These are phyloP conservation scores for Armadillidium nasatum DNA, from an alignment of 1,140 invertebrate genomes.

Conservation along the genomic window DNA sequence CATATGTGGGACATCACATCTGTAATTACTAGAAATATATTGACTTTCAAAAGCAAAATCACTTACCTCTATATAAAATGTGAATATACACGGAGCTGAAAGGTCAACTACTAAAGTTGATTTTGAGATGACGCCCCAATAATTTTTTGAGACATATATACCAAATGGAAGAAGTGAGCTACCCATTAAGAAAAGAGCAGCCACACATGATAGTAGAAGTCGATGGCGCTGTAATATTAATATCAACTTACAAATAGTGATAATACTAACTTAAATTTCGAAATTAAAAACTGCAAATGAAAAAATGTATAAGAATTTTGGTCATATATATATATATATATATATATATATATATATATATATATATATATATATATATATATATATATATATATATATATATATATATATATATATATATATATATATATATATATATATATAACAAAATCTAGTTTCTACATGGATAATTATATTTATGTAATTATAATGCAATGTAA, in stretches of 20 bases:
- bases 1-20: background rate
- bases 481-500: too few species aligned
- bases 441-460: too few species aligned
- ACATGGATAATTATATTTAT: too few species aligned
- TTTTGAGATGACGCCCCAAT: conserved; percentile 9
- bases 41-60: background rate
- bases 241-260: too few species aligned
- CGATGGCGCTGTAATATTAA: conserved; percentile 59
- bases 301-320: too few species aligned
- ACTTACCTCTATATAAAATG: conserved; percentile 72
- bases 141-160: conserved; percentile 23
- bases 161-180: conserved; percentile 59
- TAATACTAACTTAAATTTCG: too few species aligned
- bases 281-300: too few species aligned
- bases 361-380: conserved; percentile 7
- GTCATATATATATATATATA: conserved; percentile 2
- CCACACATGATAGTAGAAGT: conserved; percentile 60
- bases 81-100: conserved; percentile 72
- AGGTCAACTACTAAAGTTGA: conserved; percentile 38
- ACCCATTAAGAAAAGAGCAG: conserved; percentile 61
- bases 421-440: background rate
- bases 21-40: background rate
- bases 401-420: background rate
- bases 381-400: background rate
- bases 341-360: too few species aligned